phyloP scores from a whole-genome alignment of 2,888 invertebrate genomes.

The Chrysina gloriosa region DNA sequence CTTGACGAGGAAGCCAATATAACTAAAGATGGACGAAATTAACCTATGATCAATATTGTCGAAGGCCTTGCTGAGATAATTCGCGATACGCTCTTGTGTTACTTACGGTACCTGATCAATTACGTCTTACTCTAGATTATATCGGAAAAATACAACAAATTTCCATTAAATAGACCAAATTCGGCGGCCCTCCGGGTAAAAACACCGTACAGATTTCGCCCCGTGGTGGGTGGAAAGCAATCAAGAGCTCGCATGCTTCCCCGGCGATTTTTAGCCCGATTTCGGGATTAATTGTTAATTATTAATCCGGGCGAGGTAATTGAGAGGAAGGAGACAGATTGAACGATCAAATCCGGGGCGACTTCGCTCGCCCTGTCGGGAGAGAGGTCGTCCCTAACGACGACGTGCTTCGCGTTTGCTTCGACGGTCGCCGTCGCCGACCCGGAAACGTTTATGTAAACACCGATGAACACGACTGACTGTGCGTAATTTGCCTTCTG shows the following conservation, averaged over 20 bases:
- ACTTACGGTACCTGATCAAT: too few species aligned
- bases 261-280: conserved; percentile 59
- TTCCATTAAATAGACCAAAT: too few species aligned
- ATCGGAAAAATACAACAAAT: too few species aligned
- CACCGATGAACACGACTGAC: not conserved
- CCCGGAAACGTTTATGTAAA: conserved; percentile 1
- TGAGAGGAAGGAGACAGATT: conserved; percentile 58
- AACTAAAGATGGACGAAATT: too few species aligned
- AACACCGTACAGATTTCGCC: too few species aligned
- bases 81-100: too few species aligned
- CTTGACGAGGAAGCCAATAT: too few species aligned
- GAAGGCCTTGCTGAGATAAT: too few species aligned
- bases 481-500: too few species aligned
- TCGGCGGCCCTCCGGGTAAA: too few species aligned
- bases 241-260: conserved; percentile 61
- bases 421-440: not conserved
- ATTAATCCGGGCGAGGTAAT: conserved; percentile 62
- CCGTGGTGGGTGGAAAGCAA: conserved; percentile 52
- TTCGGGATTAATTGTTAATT: conserved; percentile 62
- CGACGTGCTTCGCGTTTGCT: conserved; percentile 9
- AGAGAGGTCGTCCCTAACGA: not conserved
- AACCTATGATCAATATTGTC: too few species aligned
- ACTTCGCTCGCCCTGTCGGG: not conserved
- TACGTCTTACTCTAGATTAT: too few species aligned
- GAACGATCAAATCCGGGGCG: conserved; percentile 27